phyloP scores from a whole-genome alignment of 2,113 vertebrate genomes.

The Thamnophis sirtalis region DNA sequence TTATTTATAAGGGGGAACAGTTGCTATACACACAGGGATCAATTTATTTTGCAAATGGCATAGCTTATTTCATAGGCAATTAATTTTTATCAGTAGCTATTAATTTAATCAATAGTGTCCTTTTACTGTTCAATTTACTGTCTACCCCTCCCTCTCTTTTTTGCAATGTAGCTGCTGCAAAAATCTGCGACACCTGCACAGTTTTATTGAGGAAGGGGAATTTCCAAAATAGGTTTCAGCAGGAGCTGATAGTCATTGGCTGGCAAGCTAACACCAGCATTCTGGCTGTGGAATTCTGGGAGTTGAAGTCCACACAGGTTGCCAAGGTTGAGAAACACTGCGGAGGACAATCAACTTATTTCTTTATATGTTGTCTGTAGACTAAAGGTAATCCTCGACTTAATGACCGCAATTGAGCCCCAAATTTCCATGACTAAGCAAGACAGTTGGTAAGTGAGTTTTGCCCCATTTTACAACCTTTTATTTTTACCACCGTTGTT shows the following conservation, averaged over 20 bases:
- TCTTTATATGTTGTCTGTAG: not conserved
- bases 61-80: not conserved
- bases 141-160: not conserved
- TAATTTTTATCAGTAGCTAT: not conserved
- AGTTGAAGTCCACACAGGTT: not conserved
- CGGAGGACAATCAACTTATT: not conserved
- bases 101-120: not conserved
- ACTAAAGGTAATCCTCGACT: not conserved
- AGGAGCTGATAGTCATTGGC: not conserved
- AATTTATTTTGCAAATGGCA: not conserved
- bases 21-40: not conserved
- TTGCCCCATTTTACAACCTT: not conserved
- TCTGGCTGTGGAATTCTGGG: not conserved
- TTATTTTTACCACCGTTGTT: not conserved
- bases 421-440: not conserved
- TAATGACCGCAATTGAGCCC: not conserved
- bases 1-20: not conserved
- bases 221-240: not conserved
- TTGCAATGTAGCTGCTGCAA: not conserved
- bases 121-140: not conserved
- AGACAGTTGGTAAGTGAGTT: not conserved
- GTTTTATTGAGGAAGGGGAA: not conserved
- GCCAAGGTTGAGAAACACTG: not conserved
- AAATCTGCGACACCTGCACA: not conserved
- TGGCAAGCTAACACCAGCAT: not conserved